Conservation (phyloP, 2,888 invertebrate genomes). For the Heliothis peltigera region DNA sequence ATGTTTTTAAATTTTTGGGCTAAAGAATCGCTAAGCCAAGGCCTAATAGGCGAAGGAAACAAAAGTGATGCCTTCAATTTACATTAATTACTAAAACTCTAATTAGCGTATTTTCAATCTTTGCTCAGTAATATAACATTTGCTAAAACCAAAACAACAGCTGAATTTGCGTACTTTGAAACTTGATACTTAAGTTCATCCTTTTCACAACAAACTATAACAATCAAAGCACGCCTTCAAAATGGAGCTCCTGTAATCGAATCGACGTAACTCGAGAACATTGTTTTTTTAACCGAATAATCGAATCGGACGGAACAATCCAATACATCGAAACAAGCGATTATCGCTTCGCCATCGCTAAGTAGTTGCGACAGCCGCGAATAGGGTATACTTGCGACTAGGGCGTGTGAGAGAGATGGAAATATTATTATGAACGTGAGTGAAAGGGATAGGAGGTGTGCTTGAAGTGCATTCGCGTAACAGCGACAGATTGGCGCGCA, state of each 20-base stretch:
- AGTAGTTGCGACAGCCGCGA: conserved; percentile 82
- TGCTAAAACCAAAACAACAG: not conserved
- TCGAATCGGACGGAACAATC: conserved; percentile 85
- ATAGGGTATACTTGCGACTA: conserved; percentile 58
- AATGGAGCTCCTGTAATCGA: conserved; percentile 58
- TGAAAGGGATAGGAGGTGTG: conserved; percentile 69
- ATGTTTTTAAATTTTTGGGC: not conserved
- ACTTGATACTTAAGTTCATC: not conserved
- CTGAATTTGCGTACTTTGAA: not conserved
- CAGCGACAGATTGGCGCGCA: conserved; percentile 89
- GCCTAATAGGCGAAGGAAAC: too few species aligned
- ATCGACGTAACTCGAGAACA: conserved; percentile 65
- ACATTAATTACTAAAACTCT: too few species aligned
- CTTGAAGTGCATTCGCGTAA: conserved; percentile 79
- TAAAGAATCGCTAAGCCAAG: too few species aligned
- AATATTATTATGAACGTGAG: conserved; percentile 37
- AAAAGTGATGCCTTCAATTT: too few species aligned
- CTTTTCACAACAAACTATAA: conserved; percentile 13
- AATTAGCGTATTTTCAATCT: not conserved
- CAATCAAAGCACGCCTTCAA: conserved; percentile 37
- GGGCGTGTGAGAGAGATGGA: conserved; percentile 72
- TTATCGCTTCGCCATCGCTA: conserved; percentile 81
- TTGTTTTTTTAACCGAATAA: conserved; percentile 76
- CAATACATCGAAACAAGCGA: conserved; percentile 81
- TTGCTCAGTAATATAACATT: not conserved